A percentile compares a stretch with the other conserved stretches of the same genome.
Conservation (phyloP, 1,140 invertebrate species). For the Drosophila subpulchrella region DNA sequence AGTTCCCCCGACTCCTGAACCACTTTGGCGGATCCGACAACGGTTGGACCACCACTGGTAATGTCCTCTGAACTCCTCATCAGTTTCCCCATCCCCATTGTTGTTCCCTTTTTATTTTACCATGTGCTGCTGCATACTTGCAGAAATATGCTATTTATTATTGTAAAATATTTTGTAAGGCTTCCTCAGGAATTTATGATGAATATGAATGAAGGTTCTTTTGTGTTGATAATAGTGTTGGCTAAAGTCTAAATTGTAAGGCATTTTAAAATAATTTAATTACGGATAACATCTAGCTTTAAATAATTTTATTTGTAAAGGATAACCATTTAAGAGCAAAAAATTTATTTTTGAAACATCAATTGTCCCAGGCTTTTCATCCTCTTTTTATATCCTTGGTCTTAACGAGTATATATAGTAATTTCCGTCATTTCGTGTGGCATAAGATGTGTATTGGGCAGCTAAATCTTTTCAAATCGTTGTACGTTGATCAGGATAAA, state of each 20-base stretch:
- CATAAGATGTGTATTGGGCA: too few species aligned
- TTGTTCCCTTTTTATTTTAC: constrained; percentile 62
- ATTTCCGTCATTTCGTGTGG: too few species aligned
- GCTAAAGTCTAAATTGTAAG: not conserved
- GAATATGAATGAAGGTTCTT: constrained; percentile 21
- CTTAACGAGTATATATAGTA: too few species aligned
- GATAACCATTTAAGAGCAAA: too few species aligned
- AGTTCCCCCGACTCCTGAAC: constrained; percentile 54
- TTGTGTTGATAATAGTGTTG: not conserved
- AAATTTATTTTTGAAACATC: too few species aligned
- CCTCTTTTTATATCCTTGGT: too few species aligned
- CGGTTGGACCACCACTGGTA: constrained; percentile 7
- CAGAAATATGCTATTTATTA: constrained; percentile 61
- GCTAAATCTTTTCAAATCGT: too few species aligned
- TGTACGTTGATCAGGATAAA: too few species aligned
- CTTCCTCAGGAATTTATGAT: constrained; percentile 48
- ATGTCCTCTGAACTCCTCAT: constrained; percentile 19
- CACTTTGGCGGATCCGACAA: constrained; percentile 55
- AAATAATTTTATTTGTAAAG: too few species aligned
- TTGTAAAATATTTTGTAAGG: constrained; percentile 54
- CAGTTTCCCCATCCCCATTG: constrained; percentile 38
- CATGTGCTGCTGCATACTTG: constrained; percentile 63
- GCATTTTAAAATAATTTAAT: too few species aligned
- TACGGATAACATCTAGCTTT: too few species aligned
- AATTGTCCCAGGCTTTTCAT: too few species aligned